Evolutionary conservation across 1,140 invertebrate species (phyloP), one percentile per base, ranked within the genome.

Genomic region (Whitmania pigra): DNA sequence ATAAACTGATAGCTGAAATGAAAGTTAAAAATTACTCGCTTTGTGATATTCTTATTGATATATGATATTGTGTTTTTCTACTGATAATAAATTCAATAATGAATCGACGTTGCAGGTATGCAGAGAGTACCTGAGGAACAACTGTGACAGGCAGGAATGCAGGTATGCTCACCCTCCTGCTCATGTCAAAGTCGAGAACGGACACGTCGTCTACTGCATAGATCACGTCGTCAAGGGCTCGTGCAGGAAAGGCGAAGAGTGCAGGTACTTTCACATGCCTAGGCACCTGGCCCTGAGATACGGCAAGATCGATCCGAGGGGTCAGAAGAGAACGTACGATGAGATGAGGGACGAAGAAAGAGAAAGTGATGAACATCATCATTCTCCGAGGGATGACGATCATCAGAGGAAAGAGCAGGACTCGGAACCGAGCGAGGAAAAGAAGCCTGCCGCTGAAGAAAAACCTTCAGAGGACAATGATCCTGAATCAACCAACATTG

Each of bases 201-300:
- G 57, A 25, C 36, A 68, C 67, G 40, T 68, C 36, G 40, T 43
- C 36, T 31, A 36, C n/a, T 68, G 67, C 20, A 68, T 68, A 22
- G 67, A 68, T 36, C 36, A 36, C 18, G 29, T 63, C 57, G n/a
- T 68, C 11, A 68, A 68, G 67, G 67, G 67, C 36, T 43, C 29
- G 3, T 68, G 67, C 36, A 40, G 29, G 25, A 31, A 43, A 9
- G 57, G 57, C 18, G 67, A 68, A 0, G n/a, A 22, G 22, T 68
- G 67, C 67, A 31, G 67, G 27, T 68, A 68, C 40, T 68, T 68
- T 40, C 67, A 68, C 67, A 31, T 43, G 27, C 67, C 67, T n/a
- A 22, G n/a, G n/a, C 36, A 68, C 36, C 67, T 68, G 57, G 57
- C 57, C 0, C 22, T 25, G 3, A 25, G 22, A 31, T 63, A 63